Percentiles rank a stretch among this genome's conserved stretches.
These are phyloP conservation scores for Acanthiza pusilla DNA, from an alignment of 2,797 vertebrate genomes.

Conservation along the genomic window DNA sequence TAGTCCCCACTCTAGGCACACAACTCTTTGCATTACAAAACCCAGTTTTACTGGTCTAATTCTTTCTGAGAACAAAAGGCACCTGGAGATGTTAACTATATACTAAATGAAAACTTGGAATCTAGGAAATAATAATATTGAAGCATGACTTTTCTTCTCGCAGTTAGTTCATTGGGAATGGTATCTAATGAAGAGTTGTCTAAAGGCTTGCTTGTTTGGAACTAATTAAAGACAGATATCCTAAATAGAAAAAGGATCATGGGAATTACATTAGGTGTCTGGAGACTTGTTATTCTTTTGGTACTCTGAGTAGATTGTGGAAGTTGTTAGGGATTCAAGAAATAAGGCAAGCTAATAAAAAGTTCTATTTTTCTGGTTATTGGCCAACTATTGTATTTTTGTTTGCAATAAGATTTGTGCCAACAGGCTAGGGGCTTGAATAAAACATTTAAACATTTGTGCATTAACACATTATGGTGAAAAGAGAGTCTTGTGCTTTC, in stretches of 20 bases:
- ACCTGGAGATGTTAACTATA: constrained; percentile 72
- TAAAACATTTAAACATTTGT: constrained; percentile 75
- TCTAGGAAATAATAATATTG: constrained; percentile 67
- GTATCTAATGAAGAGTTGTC: constrained; percentile 69
- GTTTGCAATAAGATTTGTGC: constrained; percentile 74
- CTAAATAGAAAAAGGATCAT: constrained; percentile 78
- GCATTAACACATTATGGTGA: constrained; percentile 78
- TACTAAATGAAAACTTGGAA: constrained; percentile 69
- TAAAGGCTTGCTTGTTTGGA: constrained; percentile 74
- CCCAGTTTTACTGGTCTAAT: constrained; percentile 68
- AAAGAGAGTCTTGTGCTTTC: constrained; percentile 80
- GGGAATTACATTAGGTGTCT: constrained; percentile 75
- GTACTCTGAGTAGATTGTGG: constrained; percentile 68
- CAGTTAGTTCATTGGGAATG: constrained; percentile 67
- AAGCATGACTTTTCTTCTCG: constrained; percentile 57
- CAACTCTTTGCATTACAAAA: constrained; percentile 71
- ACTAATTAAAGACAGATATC: constrained; percentile 79
- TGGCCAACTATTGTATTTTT: constrained; percentile 69
- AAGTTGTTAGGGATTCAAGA: constrained; percentile 64
- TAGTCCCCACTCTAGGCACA: constrained; percentile 54
- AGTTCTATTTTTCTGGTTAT: constrained; percentile 56
- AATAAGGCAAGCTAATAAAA: constrained; percentile 68
- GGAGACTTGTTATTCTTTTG: constrained; percentile 68
- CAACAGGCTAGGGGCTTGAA: constrained; percentile 72
- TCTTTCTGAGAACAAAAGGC: constrained; percentile 67